Evolutionary conservation across 1,140 invertebrate species (phyloP).

Genomic region (Epicauta chinensis): DNA sequence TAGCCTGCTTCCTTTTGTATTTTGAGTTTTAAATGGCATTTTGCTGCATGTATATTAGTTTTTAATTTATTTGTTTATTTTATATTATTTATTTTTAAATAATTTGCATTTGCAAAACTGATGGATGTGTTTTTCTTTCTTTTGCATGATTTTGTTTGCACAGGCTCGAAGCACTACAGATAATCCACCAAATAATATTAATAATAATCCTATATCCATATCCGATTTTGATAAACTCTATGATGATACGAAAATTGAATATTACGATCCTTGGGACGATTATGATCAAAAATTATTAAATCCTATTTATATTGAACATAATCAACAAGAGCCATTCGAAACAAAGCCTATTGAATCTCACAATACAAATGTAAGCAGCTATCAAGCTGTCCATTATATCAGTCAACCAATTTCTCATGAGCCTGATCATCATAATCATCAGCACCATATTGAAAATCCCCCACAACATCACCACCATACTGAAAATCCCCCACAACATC

Average conservation of each 20-base stretch:
- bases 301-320: not conserved
- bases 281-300: slow-evolving; percentile 41
- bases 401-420: not conserved
- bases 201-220: slow-evolving; percentile 10
- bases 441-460: not conserved
- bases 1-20: slow-evolving; percentile 24
- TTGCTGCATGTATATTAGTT: slow-evolving; percentile 16
- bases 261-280: slow-evolving; percentile 50
- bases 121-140: slow-evolving; percentile 24
- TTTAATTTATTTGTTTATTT: not conserved
- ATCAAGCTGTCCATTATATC: not conserved
- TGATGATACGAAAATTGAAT: slow-evolving; percentile 1
- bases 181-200: slow-evolving; percentile 23
- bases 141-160: slow-evolving; percentile 37
- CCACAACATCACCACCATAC: slow-evolving; percentile 5
- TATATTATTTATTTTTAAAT: too few relatives aligned
- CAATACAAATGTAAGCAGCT: slow-evolving; percentile 33
- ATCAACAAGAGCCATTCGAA: slow-evolving; percentile 3
- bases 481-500: slow-evolving; percentile 15
- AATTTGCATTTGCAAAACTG: slow-evolving; percentile 6
- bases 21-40: slow-evolving; percentile 33
- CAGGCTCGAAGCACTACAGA: slow-evolving; percentile 31
- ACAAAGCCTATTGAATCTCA: slow-evolving; percentile 33
- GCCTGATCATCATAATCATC: not conserved
- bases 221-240: slow-evolving; percentile 5